Evolutionary conservation across 2,113 vertebrate species (phyloP), one percentile per base, ranked within the genome.

Genomic region (Craseonycteris thonglongyai): DNA sequence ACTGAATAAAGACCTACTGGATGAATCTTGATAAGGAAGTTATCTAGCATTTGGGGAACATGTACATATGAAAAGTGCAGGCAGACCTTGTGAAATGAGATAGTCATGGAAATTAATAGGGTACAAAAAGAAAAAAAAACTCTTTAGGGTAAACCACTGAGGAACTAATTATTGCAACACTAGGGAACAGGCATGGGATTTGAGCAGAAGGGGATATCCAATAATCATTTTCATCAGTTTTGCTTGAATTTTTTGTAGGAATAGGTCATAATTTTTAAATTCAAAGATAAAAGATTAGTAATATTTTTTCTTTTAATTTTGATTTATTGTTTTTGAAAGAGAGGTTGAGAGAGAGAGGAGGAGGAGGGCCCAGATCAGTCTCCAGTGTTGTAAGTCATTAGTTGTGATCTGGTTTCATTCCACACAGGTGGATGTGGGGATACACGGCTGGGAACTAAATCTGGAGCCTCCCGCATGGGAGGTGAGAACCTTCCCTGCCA

Each of bases 1-100:
- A 22, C 0, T 90, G 65, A 79, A 49, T 65, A n/a, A 45, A 84
- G 6, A n/a, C 76, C 58, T 85, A 30, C 30, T 33, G 88, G 88
- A 71, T 83, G 88, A 71, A 33, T 69, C 49, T 72, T 72, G 28
- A 88, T 59, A 63, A 24, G 1, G 33, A 72, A 45, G 69, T 88
- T 51, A 66, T 68, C 16, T 38, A 81, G 47, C 51, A 69, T 65
- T 85, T 93, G 66, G 38, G 22, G 15, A 88, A 93, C 72, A 89
- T 68, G 45, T 74, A 95, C 97, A 82, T 88, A 72, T 42, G 35
- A 30, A 54, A 88, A 51, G 14, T 33, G 1, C 35, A 90, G 38
- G 45, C 85, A 94, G 91, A 90, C 18, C 40, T 97, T 93, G 71
- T 78, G 7, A 69, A 71, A 69, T 92, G 18, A 88, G 81, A 88